These are phyloP conservation scores for Escarpia spicata DNA, from an alignment of 2,888 invertebrate genomes.

Conservation along the genomic window DNA sequence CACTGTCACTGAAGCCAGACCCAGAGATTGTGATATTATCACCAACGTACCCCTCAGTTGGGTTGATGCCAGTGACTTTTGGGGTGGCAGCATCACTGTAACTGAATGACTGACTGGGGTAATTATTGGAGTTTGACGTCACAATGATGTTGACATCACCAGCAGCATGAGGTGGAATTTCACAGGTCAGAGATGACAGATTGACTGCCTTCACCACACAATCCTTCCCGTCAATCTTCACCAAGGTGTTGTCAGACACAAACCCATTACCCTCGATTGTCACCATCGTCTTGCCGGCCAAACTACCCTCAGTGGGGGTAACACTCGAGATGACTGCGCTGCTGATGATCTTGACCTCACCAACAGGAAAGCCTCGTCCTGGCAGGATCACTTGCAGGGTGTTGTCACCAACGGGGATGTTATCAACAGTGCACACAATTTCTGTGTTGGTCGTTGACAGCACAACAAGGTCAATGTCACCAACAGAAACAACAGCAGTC, in stretches of 20 bases:
- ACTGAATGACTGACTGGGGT: constrained; percentile 29
- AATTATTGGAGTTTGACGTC: constrained; percentile 29
- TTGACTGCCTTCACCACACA: constrained; percentile 17
- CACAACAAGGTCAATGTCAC: constrained; percentile 25
- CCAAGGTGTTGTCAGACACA: constrained; percentile 6
- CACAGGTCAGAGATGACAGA: constrained; percentile 21
- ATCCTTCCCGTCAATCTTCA: constrained; percentile 13
- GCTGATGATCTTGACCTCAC: background rate
- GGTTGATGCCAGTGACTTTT: constrained; percentile 47
- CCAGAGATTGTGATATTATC: constrained; percentile 57
- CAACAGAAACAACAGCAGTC: constrained; percentile 21
- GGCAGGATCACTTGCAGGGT: background rate
- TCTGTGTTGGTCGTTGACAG: background rate
- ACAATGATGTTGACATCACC: constrained; percentile 20
- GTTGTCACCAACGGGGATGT: constrained; percentile 25
- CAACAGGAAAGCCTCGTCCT: too few species aligned
- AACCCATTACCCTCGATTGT: constrained; percentile 31
- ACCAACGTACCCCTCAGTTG: constrained; percentile 51
- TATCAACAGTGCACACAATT: background rate
- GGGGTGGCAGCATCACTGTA: constrained; percentile 47
- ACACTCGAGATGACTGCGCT: background rate
- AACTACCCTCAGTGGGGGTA: constrained; percentile 25
- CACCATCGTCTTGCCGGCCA: constrained; percentile 26
- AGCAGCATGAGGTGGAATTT: constrained; percentile 18
- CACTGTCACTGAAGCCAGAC: constrained; percentile 49